Base-by-base conservation (phyloP, 64 coral and sea anemone genomes). In the Exaiptasia diaphana region DNA sequence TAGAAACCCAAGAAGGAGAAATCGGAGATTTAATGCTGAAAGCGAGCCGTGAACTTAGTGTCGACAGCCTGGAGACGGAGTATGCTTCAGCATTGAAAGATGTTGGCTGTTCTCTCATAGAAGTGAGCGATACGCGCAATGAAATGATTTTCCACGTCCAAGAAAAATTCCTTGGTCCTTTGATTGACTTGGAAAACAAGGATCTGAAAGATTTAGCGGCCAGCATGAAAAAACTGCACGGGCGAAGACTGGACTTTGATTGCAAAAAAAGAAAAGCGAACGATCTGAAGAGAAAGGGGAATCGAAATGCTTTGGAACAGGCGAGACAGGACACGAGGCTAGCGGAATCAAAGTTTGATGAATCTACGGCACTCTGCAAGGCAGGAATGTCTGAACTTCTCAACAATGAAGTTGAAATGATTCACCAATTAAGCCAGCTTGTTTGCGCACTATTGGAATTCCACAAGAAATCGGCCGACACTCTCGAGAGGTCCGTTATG, bases 381-480 rank as follows among this genome's bases (percentile, higher is more conserved):
- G 56, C 84, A 70, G 75, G 73, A 50, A 94, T 94, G 91, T 38
- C 27, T 22, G 45, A 85, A 41, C 53, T 94, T 15, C 33, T 94
- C 22, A 84, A 70, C 0, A 94, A 94, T 24, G 91, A 94, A 64
- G 86, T 94, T 0, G 91, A 94, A 34, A 85, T 82, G 13, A 94
- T 94, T 73, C 85, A 94, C 40, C 91, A 94, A 56, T 57, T 94
- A 1, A 89, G 91, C 33, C 79, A 89, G 24, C 64, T 94, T 13
- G 85, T 94, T 13, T 88, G 85, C 31, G 87, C 71, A 28, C 82
- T 94, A 86, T 50, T 94, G 74, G 91, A 94, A 53, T 83, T 77
- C 57, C 91, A 94, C 55, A 94, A 94, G 55, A 94, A 89, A 77
- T 94, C 91, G 39, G 80, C 91, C 49, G 91, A 94, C 64, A 89